These are phyloP conservation scores for Thaumatotibia leucotreta DNA, from an alignment of 1,140 invertebrate genomes.

Conservation along the genomic window DNA sequence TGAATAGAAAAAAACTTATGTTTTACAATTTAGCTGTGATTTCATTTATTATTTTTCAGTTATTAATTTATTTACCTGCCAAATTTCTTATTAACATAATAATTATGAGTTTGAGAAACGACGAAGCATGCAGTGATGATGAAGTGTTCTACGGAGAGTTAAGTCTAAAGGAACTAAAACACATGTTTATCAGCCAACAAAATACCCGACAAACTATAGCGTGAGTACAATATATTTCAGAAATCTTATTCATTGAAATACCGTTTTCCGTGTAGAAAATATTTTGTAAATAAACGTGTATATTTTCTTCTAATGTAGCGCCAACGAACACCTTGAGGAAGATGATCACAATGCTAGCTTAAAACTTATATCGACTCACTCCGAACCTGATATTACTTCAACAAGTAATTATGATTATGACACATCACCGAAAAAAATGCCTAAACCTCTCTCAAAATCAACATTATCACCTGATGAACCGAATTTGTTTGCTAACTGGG, in stretches of 20 bases:
- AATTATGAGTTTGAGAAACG: constrained; percentile 5
- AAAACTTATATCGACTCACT: constrained; percentile 50
- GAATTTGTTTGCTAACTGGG: constrained; percentile 15
- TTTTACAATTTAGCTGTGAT: neutral
- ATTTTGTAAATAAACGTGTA: too few relatives aligned
- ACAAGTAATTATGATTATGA: neutral
- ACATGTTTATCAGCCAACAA: constrained; percentile 29
- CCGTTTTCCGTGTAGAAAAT: too few relatives aligned
- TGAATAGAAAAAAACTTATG: neutral
- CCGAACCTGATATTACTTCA: constrained; percentile 37
- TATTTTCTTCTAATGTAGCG: constrained; percentile 18
- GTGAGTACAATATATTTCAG: constrained; percentile 19
- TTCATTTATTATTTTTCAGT: constrained; percentile 12
- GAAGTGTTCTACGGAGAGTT: constrained; percentile 49
- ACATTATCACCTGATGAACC: constrained; percentile 14
- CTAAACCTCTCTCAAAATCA: constrained; percentile 16
- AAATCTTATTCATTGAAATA: too few relatives aligned
- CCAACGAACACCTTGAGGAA: constrained; percentile 14
- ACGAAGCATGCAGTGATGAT: constrained; percentile 35
- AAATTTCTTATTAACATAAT: neutral
- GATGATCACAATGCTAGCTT: constrained; percentile 27
- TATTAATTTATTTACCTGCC: neutral
- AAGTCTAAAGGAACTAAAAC: constrained; percentile 44
- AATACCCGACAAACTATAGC: constrained; percentile 15
- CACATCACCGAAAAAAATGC: neutral